phyloP scores from a whole-genome alignment of 2,113 vertebrate genomes.

The Trematomus loennbergii region DNA sequence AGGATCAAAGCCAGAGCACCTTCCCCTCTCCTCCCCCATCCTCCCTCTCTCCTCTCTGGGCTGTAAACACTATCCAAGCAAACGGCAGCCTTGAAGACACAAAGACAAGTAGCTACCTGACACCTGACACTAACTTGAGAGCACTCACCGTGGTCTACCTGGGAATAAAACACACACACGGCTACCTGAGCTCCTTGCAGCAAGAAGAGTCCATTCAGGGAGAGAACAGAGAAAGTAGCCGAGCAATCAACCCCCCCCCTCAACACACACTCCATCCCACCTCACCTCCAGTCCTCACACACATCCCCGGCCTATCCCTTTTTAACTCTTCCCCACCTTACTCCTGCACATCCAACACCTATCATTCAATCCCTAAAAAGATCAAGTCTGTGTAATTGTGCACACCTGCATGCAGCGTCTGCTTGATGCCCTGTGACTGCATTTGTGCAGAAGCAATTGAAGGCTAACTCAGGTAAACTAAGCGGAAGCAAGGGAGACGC shows the following conservation, averaged over 20 bases:
- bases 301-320: neutral
- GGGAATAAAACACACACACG: constrained; percentile 56
- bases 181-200: constrained; percentile 67
- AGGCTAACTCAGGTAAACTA: constrained; percentile 59
- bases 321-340: neutral
- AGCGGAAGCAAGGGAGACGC: constrained; percentile 73
- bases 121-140: constrained; percentile 79
- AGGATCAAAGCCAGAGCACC: constrained; percentile 73
- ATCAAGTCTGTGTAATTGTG: no score
- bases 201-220: constrained; percentile 59
- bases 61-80: constrained; percentile 81
- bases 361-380: neutral
- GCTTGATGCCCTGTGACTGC: constrained; percentile 12
- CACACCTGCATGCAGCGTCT: no score
- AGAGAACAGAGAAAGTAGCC: constrained; percentile 63
- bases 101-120: constrained; percentile 83
- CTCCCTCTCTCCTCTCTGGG: constrained; percentile 55
- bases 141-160: constrained; percentile 71
- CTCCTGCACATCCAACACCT: constrained; percentile 21
- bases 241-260: constrained; percentile 29
- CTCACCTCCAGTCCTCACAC: constrained; percentile 13
- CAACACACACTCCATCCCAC: constrained; percentile 35
- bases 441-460: constrained; percentile 44
- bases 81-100: constrained; percentile 79
- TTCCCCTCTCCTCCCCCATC: constrained; percentile 17